Conservation (phyloP, 2,888 invertebrate genomes). For the Abscondita cerata region DNA sequence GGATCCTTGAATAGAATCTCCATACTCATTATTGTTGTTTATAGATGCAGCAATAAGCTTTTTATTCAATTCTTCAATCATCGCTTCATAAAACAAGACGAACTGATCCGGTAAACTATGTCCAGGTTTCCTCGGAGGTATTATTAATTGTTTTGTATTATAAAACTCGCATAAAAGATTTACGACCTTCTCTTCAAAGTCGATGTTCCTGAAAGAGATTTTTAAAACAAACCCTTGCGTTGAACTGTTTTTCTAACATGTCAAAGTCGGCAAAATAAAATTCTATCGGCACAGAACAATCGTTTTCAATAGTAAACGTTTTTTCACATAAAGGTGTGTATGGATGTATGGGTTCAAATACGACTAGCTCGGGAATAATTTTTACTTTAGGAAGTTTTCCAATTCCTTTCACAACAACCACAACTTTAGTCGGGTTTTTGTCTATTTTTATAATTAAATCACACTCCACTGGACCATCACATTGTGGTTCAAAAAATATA, state of each 20-base stretch:
- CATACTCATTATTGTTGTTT: slow-evolving; percentile 8
- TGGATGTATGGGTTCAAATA: slow-evolving; percentile 69
- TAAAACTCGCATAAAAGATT: slow-evolving; percentile 54
- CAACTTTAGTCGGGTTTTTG: slow-evolving; percentile 61
- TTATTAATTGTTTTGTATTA: slow-evolving; percentile 51
- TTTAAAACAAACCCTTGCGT: too few relatives aligned
- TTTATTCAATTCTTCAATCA: slow-evolving; percentile 39
- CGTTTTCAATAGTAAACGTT: slow-evolving; percentile 68
- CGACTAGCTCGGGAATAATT: slow-evolving; percentile 61
- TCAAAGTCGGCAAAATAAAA: slow-evolving; percentile 73
- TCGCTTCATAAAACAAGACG: slow-evolving; percentile 49
- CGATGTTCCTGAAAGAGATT: slow-evolving; percentile 49
- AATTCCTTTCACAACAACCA: slow-evolving; percentile 61
- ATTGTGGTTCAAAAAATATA: slow-evolving; percentile 65
- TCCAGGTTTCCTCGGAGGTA: slow-evolving; percentile 54
- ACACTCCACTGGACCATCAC: slow-evolving; percentile 56
- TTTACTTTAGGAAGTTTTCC: slow-evolving; percentile 64
- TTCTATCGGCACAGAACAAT: slow-evolving; percentile 70
- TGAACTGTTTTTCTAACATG: slow-evolving; percentile 64
- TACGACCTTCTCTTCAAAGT: slow-evolving; percentile 52
- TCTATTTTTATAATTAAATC: slow-evolving; percentile 57
- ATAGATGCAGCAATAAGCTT: slow-evolving; percentile 20
- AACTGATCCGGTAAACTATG: slow-evolving; percentile 50
- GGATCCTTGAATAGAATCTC: not conserved
- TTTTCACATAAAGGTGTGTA: slow-evolving; percentile 66